A percentile compares a stretch with the other conserved stretches of the same genome.
These are phyloP conservation scores for Chelonus insularis DNA, from an alignment of 1,140 invertebrate genomes.

Conservation along the genomic window DNA sequence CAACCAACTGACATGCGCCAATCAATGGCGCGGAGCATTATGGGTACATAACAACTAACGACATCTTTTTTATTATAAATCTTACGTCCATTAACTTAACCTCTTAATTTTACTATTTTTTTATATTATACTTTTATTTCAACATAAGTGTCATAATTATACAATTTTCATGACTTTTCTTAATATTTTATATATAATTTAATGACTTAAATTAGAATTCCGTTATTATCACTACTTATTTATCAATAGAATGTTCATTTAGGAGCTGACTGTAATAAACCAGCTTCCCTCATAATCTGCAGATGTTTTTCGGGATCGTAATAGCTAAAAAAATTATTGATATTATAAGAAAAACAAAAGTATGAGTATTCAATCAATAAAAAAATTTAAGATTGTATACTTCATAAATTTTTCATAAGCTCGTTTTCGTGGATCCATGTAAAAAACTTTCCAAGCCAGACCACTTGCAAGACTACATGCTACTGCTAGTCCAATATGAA, in stretches of 20 bases:
- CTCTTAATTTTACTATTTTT: too few species aligned
- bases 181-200: conserved; percentile 23
- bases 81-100: conserved; percentile 14
- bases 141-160: too few species aligned
- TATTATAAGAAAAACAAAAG: too few species aligned
- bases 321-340: conserved; percentile 56
- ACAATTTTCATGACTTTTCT: too few species aligned
- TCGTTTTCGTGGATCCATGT: conserved; percentile 51
- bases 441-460: conserved; percentile 40
- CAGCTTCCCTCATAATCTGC: conserved; percentile 56
- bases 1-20: conserved; percentile 68
- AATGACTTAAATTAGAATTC: conserved; percentile 19
- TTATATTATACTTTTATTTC: too few species aligned
- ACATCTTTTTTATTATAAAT: conserved; percentile 40
- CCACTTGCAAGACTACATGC: conserved; percentile 29
- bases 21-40: conserved; percentile 61
- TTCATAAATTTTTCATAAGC: conserved; percentile 60
- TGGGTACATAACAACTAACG: conserved; percentile 44
- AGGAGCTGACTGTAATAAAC: conserved; percentile 52
- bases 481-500: conserved; percentile 41
- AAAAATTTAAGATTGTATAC: too few species aligned
- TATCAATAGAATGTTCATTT: conserved; percentile 23
- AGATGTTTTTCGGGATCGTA: conserved; percentile 57
- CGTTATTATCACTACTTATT: too few species aligned
- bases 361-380: too few species aligned